These are phyloP conservation scores for Pammene fasciana DNA, from an alignment of 2,888 invertebrate species.

Conservation along the genomic window DNA sequence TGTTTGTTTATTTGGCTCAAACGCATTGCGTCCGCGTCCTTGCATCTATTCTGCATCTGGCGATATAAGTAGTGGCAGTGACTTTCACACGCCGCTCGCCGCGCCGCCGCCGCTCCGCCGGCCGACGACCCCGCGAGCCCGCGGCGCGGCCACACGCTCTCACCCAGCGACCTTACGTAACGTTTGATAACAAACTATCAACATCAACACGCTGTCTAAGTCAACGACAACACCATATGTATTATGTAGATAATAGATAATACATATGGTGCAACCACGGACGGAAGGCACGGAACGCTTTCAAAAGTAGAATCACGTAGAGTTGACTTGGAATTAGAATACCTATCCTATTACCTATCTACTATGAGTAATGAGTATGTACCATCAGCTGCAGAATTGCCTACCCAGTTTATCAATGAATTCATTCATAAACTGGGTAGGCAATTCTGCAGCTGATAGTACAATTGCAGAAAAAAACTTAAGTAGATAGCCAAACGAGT, in stretches of 20 bases:
- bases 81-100: slow-evolving; percentile 23
- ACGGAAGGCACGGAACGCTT: too few species aligned
- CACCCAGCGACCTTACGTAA: neutral
- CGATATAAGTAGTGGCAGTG: slow-evolving; percentile 2
- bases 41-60: slow-evolving; percentile 37
- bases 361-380: too few species aligned
- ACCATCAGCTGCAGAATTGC: too few species aligned
- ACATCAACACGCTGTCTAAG: neutral
- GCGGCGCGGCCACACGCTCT: neutral
- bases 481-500: too few species aligned
- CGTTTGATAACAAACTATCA: slow-evolving; percentile 11
- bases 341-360: too few species aligned
- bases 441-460: too few species aligned
- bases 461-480: too few species aligned
- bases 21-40: slow-evolving; percentile 5
- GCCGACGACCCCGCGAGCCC: slow-evolving; percentile 4
- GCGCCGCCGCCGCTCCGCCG: neutral
- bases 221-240: neutral
- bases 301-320: neutral
- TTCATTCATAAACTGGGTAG: too few species aligned
- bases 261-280: too few species aligned
- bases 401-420: too few species aligned
- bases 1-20: neutral
- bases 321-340: too few species aligned
- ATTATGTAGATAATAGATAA: too few species aligned